Base-by-base conservation (phyloP, 2,113 vertebrate genomes). In the chimpanzee (Pan troglodytes) region DNA sequence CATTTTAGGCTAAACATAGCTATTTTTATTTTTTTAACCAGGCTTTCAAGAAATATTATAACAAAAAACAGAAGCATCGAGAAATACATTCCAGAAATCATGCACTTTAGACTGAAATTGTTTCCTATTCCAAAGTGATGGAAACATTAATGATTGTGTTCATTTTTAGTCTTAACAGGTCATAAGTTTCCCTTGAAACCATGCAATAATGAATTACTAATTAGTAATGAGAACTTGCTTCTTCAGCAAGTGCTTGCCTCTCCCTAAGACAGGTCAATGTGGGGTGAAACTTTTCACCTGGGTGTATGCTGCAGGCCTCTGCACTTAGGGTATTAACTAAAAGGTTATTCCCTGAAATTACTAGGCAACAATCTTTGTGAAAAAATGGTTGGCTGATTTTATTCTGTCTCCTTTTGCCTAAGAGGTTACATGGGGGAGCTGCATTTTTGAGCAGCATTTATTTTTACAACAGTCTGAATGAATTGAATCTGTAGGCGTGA, bases 141-240 rank as follows among this genome's bases (percentile, higher is more conserved):
- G 14, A 88, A 96, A 97, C 27, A 80, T 48, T 97, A 80, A 84
- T 96, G 95, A 95, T 38, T 72, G 23, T 96, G 91, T 61, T 86
- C 8, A 76, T 96, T 97, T 96, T 61, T 48, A 83, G 68, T 79
- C 68, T 89, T 30, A 32, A 20, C 30, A 17, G 90, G 75, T 97
- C 91, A 90, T 80, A 64, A 92, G 38, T 8, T 92, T 97, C 22
- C 81, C 92, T 85, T 93, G 81, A 61, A 97, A 78, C 59, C 35
- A 88, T 50, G 93, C 75, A 89, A 50, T 94, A 97, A 97, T 96
- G 64, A 97, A 96, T 97, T 88, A 96, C 70, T 96, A 94, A 97
- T 97, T 97, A 98, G 95, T 94, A 94, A 94, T 3, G 22, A 94
- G 87, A 88, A 96, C 90, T 85, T 93, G 93, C 95, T 94, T 97